phyloP scores from a whole-genome alignment of 1,140 invertebrate species.

The Pachypsylla venusta region DNA sequence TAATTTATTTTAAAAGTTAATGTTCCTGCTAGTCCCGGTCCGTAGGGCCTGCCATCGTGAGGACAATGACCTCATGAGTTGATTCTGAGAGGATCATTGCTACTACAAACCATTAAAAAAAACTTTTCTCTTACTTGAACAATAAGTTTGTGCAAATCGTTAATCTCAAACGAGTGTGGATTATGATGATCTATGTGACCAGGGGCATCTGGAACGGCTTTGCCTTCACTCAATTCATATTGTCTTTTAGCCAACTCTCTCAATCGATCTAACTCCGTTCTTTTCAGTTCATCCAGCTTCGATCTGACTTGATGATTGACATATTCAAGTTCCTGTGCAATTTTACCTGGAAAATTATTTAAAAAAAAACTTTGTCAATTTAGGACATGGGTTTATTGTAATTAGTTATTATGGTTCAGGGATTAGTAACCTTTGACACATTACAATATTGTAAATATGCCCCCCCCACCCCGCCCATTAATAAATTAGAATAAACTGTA shows the following conservation, averaged over 20 bases:
- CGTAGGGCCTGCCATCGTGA: background rate
- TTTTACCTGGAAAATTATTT: conserved; percentile 62
- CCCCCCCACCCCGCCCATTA: too few species aligned
- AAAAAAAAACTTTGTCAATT: too few species aligned
- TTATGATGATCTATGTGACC: conserved; percentile 81
- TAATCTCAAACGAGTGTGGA: conserved; percentile 85
- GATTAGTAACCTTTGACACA: too few species aligned
- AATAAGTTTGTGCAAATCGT: conserved; percentile 87
- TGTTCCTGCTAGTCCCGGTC: background rate
- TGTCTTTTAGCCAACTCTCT: conserved; percentile 51
- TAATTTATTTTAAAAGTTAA: too few species aligned
- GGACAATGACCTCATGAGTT: background rate
- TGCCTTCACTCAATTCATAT: conserved; percentile 47
- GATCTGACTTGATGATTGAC: conserved; percentile 74
- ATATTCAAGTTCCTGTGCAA: conserved; percentile 78
- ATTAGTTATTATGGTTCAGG: too few species aligned
- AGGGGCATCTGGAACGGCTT: conserved; percentile 39
- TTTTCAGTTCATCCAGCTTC: conserved; percentile 84
- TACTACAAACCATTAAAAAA: background rate
- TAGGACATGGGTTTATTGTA: too few species aligned
- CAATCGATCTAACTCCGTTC: conserved; percentile 68
- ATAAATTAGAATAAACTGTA: too few species aligned
- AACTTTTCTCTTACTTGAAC: conserved; percentile 41
- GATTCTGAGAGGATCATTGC: background rate
- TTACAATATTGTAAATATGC: too few species aligned